Percentiles rank a stretch among this genome's conserved stretches.
Conservation (phyloP, 2,113 vertebrate genomes). For the Sinocyclocheilus anophthalmus region DNA sequence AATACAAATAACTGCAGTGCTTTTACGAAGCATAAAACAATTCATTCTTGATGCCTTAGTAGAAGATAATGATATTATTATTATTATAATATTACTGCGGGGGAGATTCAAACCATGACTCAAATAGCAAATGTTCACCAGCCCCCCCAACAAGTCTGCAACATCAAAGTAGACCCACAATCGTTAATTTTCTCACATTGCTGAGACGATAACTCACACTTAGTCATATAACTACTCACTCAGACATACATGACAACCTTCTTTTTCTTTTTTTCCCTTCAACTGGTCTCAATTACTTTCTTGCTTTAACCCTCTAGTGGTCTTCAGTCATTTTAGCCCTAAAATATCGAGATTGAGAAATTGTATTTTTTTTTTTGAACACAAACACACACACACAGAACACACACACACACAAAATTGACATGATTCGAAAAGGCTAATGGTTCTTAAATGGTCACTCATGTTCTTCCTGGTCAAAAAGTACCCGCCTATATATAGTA, state of each 20-base stretch:
- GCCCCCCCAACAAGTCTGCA: neutral
- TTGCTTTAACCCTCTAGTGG: neutral
- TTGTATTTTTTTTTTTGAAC: too few species aligned
- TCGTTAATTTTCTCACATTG: constrained; percentile 17
- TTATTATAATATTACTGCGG: neutral
- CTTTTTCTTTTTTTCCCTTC: neutral
- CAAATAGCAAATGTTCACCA: neutral
- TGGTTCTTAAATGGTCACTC: neutral
- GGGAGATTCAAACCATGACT: neutral
- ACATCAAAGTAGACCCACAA: neutral
- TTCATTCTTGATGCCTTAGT: neutral
- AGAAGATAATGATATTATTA: neutral
- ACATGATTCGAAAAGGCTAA: neutral
- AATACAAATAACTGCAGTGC: neutral
- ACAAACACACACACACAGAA: neutral
- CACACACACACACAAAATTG: too few species aligned
- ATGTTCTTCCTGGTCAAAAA: neutral
- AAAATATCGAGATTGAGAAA: too few species aligned
- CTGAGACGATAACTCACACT: neutral
- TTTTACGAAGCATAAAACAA: neutral
- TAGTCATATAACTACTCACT: neutral
- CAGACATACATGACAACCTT: neutral
- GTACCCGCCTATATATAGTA: neutral
- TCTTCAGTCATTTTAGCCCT: neutral
- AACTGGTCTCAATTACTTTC: neutral